Conservation (phyloP, 2,113 vertebrate species). For the Rhinolophus sinicus region DNA sequence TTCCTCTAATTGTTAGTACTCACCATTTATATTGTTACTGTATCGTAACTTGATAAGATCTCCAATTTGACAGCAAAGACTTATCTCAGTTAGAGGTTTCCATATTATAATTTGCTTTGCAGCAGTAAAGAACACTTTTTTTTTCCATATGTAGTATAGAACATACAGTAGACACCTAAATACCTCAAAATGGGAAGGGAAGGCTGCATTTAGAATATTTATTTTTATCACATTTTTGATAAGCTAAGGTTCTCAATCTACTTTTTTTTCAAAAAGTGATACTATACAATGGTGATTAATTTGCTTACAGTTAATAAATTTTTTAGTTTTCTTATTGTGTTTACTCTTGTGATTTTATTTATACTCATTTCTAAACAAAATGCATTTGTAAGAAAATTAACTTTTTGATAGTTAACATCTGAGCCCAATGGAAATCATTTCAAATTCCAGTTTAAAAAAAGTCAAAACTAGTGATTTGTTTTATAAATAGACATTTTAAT, state of each 20-base stretch:
- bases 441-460: constrained; percentile 13
- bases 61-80: not conserved
- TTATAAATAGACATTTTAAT: constrained; percentile 10
- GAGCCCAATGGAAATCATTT: not conserved
- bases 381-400: not conserved
- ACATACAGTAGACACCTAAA: not conserved
- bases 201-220: constrained; percentile 30
- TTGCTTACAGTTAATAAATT: not conserved
- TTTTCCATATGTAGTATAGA: not conserved
- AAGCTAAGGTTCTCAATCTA: not conserved
- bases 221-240: not conserved
- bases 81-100: not conserved
- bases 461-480: not conserved
- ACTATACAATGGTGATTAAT: not conserved
- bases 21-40: not conserved
- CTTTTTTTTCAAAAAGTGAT: not conserved
- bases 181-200: constrained; percentile 6
- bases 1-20: not conserved
- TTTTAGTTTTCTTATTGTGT: not conserved
- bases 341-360: not conserved
- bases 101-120: not conserved
- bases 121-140: not conserved
- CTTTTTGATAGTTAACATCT: constrained; percentile 32
- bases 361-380: constrained; percentile 16
- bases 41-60: not conserved